phyloP scores from a whole-genome alignment of 2,113 vertebrate species.

The Columba janthina region DNA sequence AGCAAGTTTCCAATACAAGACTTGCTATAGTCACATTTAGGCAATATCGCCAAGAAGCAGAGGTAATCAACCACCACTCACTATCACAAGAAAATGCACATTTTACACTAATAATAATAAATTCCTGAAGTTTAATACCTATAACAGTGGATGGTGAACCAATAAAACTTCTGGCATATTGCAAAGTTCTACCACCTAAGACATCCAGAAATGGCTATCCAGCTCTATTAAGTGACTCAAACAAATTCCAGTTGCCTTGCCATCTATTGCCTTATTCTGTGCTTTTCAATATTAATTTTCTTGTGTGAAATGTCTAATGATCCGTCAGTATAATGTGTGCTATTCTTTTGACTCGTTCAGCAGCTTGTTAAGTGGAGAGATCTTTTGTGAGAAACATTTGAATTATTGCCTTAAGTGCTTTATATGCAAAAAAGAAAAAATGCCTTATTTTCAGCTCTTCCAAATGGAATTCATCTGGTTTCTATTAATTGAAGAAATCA shows the following conservation, averaged over 20 bases:
- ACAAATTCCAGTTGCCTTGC: not conserved
- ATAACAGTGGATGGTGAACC: not conserved
- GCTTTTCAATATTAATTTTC: not conserved
- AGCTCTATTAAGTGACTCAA: not conserved
- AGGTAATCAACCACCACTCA: not conserved
- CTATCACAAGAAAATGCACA: not conserved
- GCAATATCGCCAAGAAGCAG: not conserved
- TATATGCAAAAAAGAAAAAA: not conserved
- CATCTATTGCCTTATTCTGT: not conserved
- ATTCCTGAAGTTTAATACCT: not conserved
- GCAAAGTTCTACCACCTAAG: not conserved
- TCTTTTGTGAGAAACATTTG: not conserved
- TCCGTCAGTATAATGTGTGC: not conserved
- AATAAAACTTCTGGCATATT: not conserved
- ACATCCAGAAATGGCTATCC: not conserved
- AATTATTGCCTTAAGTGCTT: not conserved
- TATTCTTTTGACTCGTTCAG: not conserved
- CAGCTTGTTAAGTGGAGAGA: not conserved
- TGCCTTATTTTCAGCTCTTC: not conserved
- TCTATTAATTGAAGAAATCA: not conserved
- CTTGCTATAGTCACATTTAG: not conserved
- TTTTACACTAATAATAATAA: not conserved
- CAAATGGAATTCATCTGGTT: not conserved
- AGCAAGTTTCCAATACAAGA: not conserved
- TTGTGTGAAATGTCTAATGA: not conserved